These are phyloP conservation scores for Agonopterix heracliana DNA, from an alignment of 2,888 invertebrate species.

Conservation along the genomic window DNA sequence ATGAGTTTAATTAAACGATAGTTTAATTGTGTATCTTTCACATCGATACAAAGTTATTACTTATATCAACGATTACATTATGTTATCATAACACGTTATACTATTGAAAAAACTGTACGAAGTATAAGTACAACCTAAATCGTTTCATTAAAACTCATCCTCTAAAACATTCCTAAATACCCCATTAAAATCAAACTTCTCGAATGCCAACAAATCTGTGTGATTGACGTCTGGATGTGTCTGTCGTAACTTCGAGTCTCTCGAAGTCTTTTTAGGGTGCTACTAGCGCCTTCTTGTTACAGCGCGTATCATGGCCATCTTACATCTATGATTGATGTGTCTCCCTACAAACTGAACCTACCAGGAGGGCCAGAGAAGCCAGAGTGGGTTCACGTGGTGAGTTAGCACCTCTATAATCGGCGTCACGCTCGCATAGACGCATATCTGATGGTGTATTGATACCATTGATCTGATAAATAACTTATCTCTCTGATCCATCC, in stretches of 20 bases:
- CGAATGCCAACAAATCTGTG: conserved; percentile 14
- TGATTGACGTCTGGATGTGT: conserved; percentile 8
- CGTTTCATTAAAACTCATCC: no score
- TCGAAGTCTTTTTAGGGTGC: conserved; percentile 65
- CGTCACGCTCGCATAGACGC: conserved; percentile 5
- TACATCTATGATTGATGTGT: conserved; percentile 96
- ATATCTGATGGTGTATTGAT: background rate
- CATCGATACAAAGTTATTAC: no score
- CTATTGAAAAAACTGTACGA: no score
- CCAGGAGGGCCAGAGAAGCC: conserved; percentile 89
- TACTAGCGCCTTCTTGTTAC: conserved; percentile 77
- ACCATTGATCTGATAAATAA: background rate
- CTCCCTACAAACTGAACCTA: conserved; percentile 97
- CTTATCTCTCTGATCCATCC: background rate
- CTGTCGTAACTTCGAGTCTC: conserved; percentile 40
- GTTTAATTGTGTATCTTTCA: no score
- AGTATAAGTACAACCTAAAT: no score
- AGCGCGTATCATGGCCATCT: conserved; percentile 99
- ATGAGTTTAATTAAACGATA: no score
- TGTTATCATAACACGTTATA: no score
- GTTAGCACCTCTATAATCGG: conserved; percentile 44
- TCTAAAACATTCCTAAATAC: no score
- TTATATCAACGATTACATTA: no score
- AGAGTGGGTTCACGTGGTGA: conserved; percentile 92
- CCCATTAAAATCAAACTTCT: no score